Evolutionary conservation across 1,140 invertebrate species (phyloP), one percentile per base, ranked within the genome.

Genomic region (Cherax destructor): DNA sequence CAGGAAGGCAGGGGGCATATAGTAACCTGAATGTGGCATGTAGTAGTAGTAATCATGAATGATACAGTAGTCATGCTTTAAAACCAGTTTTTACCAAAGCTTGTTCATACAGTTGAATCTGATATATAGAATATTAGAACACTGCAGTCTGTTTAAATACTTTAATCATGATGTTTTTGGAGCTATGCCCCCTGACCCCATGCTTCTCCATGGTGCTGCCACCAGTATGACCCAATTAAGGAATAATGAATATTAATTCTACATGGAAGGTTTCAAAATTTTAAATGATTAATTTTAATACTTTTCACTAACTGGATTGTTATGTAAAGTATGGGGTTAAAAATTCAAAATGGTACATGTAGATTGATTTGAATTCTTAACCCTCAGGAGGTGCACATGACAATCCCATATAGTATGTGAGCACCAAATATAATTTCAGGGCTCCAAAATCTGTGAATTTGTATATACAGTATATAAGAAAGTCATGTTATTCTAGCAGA

Each of bases 381-480:
- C 69, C 69, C n/a, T 74, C 69, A 74, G 69, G 69, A 74, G 69
- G 69, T 74, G 24, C 69, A 74, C 69, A 74, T 74, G 69, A 74
- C 69, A 74, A 74, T 74, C 69, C 69, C 69, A 7, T 74, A 21
- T 74, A 74, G 5, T 74, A 74, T 30, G 6, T 74, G 69, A 74
- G 69, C 69, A 74, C 69, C 69, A 74, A 30, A 74, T 21, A 74
- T 74, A 30, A 30, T 30, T 74, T 74, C 69, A 74, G 69, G 69
- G 69, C 69, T 74, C n/a, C n/a, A 16, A 30, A 74, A 6, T 74
- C 24, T 74, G 69, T 74, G 69, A 74, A 74, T 6, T 65, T 65
- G 61, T 65, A 74, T 74, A 74, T 74, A 74, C 30, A 74, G n/a
- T 30, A n/a, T 74, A 74, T 74, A 74, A 30, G 30, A 74, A 11